A percentile compares a stretch with the other conserved stretches of the same genome.
phyloP scores from a whole-genome alignment of 2,113 vertebrate species.

The Etia nguti region DNA sequence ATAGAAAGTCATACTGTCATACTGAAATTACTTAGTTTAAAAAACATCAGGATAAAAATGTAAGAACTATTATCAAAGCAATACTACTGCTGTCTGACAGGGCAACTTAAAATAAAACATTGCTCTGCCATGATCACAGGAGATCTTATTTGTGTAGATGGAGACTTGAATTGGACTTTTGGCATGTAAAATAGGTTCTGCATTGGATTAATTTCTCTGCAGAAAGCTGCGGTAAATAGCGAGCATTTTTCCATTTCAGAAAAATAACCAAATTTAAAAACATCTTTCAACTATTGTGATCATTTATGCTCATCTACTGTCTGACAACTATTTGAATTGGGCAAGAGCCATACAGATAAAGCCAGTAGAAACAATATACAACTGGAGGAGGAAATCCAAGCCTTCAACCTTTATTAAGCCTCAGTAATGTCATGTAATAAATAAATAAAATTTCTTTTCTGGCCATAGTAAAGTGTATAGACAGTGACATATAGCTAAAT shows the following conservation, averaged over 20 bases:
- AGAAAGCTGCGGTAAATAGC: not conserved
- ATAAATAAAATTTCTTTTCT: not conserved
- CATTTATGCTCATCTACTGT: not conserved
- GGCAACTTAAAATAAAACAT: not conserved
- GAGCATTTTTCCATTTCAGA: accelerated
- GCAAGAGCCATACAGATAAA: not conserved
- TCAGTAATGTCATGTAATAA: not conserved
- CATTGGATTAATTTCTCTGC: not conserved
- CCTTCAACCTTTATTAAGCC: not conserved
- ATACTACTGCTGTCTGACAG: not conserved
- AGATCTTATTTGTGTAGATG: not conserved
- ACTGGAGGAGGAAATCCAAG: not conserved
- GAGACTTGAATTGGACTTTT: not conserved
- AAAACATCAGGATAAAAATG: not conserved
- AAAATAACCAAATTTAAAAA: not conserved
- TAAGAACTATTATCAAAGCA: not conserved
- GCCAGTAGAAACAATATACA: not conserved
- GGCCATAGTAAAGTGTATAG: not conserved
- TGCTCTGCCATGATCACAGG: not conserved
- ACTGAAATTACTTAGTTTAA: not conserved
- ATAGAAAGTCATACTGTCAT: not conserved
- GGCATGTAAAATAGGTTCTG: not conserved
- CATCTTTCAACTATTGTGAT: not conserved
- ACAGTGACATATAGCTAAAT: not conserved
- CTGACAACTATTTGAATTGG: not conserved